Percentiles rank a stretch among this genome's conserved stretches.
phyloP scores from a whole-genome alignment of 2,113 vertebrate species.

The Bettongia penicillata region DNA sequence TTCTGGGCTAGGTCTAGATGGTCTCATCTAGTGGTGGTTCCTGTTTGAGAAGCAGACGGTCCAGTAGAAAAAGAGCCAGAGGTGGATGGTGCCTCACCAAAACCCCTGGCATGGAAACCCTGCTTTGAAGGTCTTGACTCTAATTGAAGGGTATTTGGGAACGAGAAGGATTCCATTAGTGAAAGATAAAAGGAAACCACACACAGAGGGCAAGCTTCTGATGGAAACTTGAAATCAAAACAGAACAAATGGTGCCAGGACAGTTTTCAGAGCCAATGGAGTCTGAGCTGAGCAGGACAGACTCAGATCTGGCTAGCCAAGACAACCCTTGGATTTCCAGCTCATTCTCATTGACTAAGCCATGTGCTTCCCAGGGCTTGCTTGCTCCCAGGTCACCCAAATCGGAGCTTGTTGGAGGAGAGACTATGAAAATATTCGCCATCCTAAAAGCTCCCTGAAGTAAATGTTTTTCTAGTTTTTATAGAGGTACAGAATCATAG shows the following conservation, averaged over 20 bases:
- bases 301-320: not conserved
- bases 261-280: not conserved
- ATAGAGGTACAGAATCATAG: not conserved
- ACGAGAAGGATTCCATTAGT: slow-evolving; percentile 3
- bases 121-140: not conserved
- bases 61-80: not conserved
- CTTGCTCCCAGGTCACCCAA: not conserved
- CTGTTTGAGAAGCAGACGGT: not conserved
- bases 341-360: not conserved
- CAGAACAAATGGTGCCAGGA: not conserved
- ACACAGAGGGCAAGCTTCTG: not conserved
- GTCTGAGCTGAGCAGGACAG: not conserved
- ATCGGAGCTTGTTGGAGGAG: not conserved
- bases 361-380: not conserved
- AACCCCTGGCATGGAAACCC: not conserved
- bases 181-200: not conserved
- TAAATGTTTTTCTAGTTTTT: not conserved
- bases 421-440: not conserved
- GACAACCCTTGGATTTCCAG: not conserved
- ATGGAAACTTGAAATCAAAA: slow-evolving; percentile 4
- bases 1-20: not conserved
- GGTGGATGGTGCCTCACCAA: not conserved
- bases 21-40: not conserved
- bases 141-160: not conserved
- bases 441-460: not conserved